Evolutionary conservation across 35 echinoderm and acorn worm species (phyloP), one percentile per base, ranked within the genome.

Genomic region (Lytechinus variegatus): DNA sequence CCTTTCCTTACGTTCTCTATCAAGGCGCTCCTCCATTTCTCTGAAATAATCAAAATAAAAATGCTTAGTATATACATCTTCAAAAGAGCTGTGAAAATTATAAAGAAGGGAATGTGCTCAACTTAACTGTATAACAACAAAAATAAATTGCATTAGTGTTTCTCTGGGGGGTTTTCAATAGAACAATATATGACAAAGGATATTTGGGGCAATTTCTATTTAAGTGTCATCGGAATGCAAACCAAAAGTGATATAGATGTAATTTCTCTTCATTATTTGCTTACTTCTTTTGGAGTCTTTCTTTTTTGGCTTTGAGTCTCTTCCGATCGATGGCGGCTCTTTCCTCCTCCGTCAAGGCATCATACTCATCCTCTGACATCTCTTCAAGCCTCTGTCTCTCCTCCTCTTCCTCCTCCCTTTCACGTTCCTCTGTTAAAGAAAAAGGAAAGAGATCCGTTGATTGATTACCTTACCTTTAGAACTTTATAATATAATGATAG

Each of bases 351-450:
- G 87, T 95, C n/a, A 99, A 96, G 33, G 96, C 94, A 95, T 99
- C 98, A 91, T 99, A 99, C 86, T 99, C 98, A 94, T 97, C 98
- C 86, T 99, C 98, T 28, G 97, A 97, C 98, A 99, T 99, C 95
- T 99, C 98, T 60, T 99, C 98, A 10, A 99, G 96, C 19, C 97
- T 89, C 12, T 86, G 96, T 86, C 94, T 96, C 94, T 99, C 98
- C 51, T 94, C 95, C 61, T 99, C 98, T 86, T 97, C 98, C 12
- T 88, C 52, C 54, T 97, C 87, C 54, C 96, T 97, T 86, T 97
- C 97, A 21, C 93, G 44, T 87, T 92, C 95, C 86, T 99, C 98
- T 99, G 91, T 57, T 54, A 87, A 95, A 94, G 57, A 52, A 51
- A 3, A 1, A 14, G 13, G 16, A 71, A 44, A 44, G 33, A 44